Percentiles rank a stretch among this genome's conserved stretches.
Conservation (phyloP, 1,140 invertebrate species). For the Caerostris extrusa region DNA sequence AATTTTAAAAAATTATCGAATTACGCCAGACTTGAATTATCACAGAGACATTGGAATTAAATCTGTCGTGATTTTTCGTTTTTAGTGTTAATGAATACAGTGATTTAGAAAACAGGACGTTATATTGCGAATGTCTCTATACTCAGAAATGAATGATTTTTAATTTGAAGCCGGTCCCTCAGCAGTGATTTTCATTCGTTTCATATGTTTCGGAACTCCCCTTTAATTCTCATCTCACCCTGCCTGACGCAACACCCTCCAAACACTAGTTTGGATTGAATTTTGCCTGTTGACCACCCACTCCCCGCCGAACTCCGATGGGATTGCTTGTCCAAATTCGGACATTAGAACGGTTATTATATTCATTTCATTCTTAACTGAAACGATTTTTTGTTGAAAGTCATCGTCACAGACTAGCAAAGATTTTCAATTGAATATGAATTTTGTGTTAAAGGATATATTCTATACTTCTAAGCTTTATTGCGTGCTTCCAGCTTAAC, state of each 20-base stretch:
- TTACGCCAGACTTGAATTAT: too few species aligned
- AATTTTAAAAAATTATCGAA: too few species aligned
- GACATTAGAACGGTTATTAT: background rate
- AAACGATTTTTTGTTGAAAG: background rate
- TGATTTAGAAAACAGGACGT: too few species aligned
- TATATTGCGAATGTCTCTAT: too few species aligned
- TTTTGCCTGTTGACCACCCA: background rate
- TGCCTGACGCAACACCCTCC: background rate
- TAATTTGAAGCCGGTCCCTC: background rate
- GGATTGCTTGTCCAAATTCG: background rate
- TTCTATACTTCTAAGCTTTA: too few species aligned
- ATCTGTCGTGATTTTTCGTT: too few species aligned
- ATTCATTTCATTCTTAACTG: background rate
- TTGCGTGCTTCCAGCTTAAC: too few species aligned
- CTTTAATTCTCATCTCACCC: constrained; percentile 21
- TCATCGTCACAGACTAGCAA: too few species aligned
- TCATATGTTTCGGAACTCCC: background rate
- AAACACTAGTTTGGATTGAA: background rate
- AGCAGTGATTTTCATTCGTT: background rate
- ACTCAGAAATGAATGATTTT: background rate
- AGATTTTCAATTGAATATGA: too few species aligned
- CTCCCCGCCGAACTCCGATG: background rate
- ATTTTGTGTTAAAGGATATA: too few species aligned
- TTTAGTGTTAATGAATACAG: too few species aligned
- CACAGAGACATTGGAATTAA: too few species aligned